Evolutionary conservation across 2,888 invertebrate genomes (phyloP).

Genomic region (Schrankia costaestrigalis): DNA sequence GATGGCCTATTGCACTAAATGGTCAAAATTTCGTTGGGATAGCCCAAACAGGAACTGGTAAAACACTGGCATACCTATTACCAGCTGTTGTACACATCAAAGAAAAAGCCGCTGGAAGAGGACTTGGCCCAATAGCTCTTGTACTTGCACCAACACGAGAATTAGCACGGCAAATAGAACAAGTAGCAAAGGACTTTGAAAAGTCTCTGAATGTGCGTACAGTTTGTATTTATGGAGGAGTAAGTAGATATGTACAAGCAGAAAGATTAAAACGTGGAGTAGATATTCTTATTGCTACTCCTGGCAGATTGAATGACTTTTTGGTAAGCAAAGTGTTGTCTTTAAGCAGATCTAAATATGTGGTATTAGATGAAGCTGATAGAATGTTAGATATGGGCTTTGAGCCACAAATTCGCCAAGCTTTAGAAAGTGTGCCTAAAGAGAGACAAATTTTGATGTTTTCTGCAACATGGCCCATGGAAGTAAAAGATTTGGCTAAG

Average conservation of each 20-base stretch:
- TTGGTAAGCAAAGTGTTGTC: conserved; percentile 86
- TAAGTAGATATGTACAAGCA: conserved; percentile 85
- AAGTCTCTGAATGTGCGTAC: conserved; percentile 85
- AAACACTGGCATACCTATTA: conserved; percentile 87
- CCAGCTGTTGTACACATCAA: conserved; percentile 93
- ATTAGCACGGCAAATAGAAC: conserved; percentile 88
- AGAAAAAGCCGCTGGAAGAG: conserved; percentile 84
- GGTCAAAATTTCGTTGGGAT: conserved; percentile 92
- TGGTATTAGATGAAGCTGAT: conserved; percentile 94
- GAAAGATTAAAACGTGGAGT: conserved; percentile 85
- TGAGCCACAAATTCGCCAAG: conserved; percentile 96
- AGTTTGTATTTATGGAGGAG: conserved; percentile 93
- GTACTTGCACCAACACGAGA: conserved; percentile 90
- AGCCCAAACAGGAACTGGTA: conserved; percentile 90
- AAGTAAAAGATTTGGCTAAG: conserved; percentile 93
- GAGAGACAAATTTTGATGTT: conserved; percentile 98
- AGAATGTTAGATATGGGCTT: conserved; percentile 99
- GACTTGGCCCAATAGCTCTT: conserved; percentile 90
- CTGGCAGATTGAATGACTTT: conserved; percentile 92
- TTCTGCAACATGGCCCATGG: conserved; percentile 99
- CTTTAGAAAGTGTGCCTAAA: conserved; percentile 93
- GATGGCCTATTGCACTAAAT: conserved; percentile 91
- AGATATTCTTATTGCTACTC: conserved; percentile 93
- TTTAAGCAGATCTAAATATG: conserved; percentile 87
- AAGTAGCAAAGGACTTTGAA: conserved; percentile 89